phyloP scores from a whole-genome alignment of 2,113 vertebrate species.

The Macaca mulatta region DNA sequence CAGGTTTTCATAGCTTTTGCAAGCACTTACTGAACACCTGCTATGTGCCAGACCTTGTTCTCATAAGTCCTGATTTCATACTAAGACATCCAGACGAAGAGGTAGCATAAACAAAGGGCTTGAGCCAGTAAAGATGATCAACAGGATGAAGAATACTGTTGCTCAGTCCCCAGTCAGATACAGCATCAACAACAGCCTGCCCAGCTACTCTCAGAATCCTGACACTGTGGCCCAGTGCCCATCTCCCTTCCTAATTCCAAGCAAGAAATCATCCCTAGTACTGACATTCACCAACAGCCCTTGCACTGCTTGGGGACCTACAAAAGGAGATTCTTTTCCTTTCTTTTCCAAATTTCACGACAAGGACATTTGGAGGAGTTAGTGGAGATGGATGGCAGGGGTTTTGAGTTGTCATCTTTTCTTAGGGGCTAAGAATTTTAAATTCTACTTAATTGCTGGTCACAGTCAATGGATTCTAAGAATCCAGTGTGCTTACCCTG shows the following conservation, averaged over 20 bases:
- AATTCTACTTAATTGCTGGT: neutral
- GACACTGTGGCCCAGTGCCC: neutral
- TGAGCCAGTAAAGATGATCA: too few species aligned
- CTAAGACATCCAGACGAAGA: neutral
- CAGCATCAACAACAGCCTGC: neutral
- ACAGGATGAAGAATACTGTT: neutral
- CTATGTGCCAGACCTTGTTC: neutral
- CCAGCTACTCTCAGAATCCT: neutral
- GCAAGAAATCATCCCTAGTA: neutral
- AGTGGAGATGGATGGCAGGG: neutral
- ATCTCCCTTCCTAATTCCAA: neutral
- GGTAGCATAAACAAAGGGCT: neutral
- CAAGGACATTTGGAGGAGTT: neutral
- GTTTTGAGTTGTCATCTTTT: neutral
- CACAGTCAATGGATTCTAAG: neutral
- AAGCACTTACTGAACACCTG: neutral
- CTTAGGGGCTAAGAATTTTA: neutral
- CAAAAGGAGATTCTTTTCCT: neutral
- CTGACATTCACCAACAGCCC: neutral
- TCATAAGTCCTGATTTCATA: neutral
- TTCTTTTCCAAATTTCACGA: neutral
- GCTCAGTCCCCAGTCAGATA: accelerated
- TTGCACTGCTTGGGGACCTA: neutral
- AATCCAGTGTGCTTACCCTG: neutral
- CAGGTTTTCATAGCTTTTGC: neutral